A percentile compares a stretch with the other conserved stretches of the same genome.
Evolutionary conservation across 2,888 invertebrate genomes (phyloP).

Genomic region (Rhagium mordax): DNA sequence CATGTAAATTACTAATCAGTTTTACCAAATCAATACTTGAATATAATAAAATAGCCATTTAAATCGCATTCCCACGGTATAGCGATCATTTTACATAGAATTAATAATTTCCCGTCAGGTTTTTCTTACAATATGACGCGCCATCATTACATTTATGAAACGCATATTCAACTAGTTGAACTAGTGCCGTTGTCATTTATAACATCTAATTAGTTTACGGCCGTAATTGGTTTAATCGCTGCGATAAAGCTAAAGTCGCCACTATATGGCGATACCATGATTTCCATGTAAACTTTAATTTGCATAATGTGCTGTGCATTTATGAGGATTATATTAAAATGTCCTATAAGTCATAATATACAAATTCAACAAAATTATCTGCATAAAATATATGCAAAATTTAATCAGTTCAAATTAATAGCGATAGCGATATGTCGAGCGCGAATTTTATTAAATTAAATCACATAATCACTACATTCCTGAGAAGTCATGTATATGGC

Average conservation of each 20-base stretch:
- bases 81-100: background rate
- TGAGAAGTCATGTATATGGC: too few relatives aligned
- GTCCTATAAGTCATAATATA: background rate
- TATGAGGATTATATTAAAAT: background rate
- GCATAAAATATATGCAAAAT: background rate
- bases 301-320: slow-evolving; percentile 5
- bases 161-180: background rate
- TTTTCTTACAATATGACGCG: background rate
- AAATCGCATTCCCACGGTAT: background rate
- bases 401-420: background rate
- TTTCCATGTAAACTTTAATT: slow-evolving; percentile 4
- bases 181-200: slow-evolving; percentile 39
- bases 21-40: background rate
- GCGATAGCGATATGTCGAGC: background rate
- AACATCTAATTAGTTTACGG: slow-evolving; percentile 40
- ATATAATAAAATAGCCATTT: background rate
- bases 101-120: slow-evolving; percentile 10
- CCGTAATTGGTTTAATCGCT: slow-evolving; percentile 39
- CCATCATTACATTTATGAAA: background rate
- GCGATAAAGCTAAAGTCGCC: slow-evolving; percentile 35
- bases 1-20: background rate
- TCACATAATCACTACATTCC: too few relatives aligned
- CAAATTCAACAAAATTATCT: background rate
- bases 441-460: background rate
- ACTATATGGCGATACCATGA: background rate